These are phyloP conservation scores for Pseudochaenichthys georgianus DNA, from an alignment of 2,797 vertebrate species.

Conservation along the genomic window DNA sequence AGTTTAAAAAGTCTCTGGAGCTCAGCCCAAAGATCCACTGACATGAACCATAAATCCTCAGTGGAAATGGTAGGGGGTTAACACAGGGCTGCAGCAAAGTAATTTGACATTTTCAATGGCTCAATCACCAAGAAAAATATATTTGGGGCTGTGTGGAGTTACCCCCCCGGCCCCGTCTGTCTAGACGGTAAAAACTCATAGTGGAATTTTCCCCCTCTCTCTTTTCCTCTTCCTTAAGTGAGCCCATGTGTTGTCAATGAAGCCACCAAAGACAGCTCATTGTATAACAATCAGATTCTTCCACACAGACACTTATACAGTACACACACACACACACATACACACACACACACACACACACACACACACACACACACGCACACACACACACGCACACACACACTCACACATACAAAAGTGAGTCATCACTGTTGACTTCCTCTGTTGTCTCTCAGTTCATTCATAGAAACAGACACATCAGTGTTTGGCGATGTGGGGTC, in stretches of 20 bases:
- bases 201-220: slow-evolving; percentile 82
- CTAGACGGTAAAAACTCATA: slow-evolving; percentile 83
- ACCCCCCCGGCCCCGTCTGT: slow-evolving; percentile 76
- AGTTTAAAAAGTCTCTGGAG: slow-evolving; percentile 30
- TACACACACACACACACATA: slow-evolving; percentile 26
- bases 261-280: slow-evolving; percentile 83
- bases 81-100: slow-evolving; percentile 66
- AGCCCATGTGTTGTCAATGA: slow-evolving; percentile 87
- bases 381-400: slow-evolving; percentile 45
- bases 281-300: slow-evolving; percentile 76
- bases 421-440: slow-evolving; percentile 76
- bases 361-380: slow-evolving; percentile 72
- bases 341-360: slow-evolving; percentile 67
- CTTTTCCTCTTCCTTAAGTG: slow-evolving; percentile 73
- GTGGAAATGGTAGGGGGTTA: slow-evolving; percentile 61
- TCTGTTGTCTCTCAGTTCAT: slow-evolving; percentile 76
- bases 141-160: slow-evolving; percentile 63
- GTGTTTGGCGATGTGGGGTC: slow-evolving; percentile 49
- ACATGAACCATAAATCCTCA: slow-evolving; percentile 70
- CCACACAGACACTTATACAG: slow-evolving; percentile 61
- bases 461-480: slow-evolving; percentile 76
- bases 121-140: slow-evolving; percentile 71
- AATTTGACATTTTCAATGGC: slow-evolving; percentile 81
- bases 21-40: slow-evolving; percentile 48
- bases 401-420: slow-evolving; percentile 73